Evolutionary conservation across 1,140 invertebrate species (phyloP).

Genomic region (Anadara kagoshimensis): DNA sequence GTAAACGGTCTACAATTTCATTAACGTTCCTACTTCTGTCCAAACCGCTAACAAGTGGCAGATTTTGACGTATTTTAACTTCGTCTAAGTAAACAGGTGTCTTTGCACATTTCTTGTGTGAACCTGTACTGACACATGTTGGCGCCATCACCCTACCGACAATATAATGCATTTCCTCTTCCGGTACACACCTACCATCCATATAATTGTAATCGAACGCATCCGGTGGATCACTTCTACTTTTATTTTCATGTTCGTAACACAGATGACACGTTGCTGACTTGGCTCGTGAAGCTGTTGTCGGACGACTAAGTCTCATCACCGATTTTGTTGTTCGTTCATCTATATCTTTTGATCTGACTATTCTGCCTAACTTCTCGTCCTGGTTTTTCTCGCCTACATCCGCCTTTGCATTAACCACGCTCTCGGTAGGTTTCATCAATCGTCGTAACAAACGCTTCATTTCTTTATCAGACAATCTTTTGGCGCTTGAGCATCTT

Average conservation of each 20-base stretch:
- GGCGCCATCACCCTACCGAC: no score
- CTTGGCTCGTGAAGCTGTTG: constrained; percentile 52
- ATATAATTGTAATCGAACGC: constrained; percentile 52
- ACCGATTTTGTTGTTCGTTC: constrained; percentile 34
- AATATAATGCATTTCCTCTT: constrained; percentile 18
- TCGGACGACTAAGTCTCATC: constrained; percentile 44
- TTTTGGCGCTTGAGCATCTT: constrained; percentile 12
- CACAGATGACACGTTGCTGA: constrained; percentile 50
- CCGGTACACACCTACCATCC: constrained; percentile 26
- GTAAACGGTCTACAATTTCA: constrained; percentile 43
- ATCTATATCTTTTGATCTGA: constrained; percentile 38
- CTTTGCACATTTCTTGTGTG: constrained; percentile 31
- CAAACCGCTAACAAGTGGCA: constrained; percentile 50
- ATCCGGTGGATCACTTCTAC: constrained; percentile 29
- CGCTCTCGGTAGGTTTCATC: constrained; percentile 40
- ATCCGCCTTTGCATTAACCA: constrained; percentile 25
- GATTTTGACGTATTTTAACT: constrained; percentile 47
- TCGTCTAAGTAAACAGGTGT: constrained; percentile 46
- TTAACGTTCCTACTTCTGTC: constrained; percentile 43
- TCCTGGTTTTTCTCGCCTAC: constrained; percentile 38
- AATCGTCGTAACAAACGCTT: constrained; percentile 42
- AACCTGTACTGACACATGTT: no score
- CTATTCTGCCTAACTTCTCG: constrained; percentile 48
- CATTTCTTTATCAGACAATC: constrained; percentile 48
- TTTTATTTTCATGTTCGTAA: constrained; percentile 54